Evolutionary conservation across 2,797 vertebrate species (phyloP).

Genomic region (Chiroxiphia lanceolata): DNA sequence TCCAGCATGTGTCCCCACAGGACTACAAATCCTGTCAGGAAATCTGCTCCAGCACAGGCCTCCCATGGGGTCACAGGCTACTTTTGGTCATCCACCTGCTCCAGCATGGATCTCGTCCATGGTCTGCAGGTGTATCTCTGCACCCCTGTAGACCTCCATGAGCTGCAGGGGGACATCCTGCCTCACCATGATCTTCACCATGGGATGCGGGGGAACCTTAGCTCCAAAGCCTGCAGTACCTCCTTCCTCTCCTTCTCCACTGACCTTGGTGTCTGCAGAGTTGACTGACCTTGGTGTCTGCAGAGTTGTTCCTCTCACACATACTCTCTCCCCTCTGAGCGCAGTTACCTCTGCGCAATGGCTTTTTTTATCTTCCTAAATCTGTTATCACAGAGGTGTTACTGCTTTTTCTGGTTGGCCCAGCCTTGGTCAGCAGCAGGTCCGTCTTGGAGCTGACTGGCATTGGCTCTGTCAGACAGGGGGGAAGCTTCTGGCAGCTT

Average conservation of each 20-base stretch:
- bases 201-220: fast-evolving
- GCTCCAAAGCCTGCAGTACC: fast-evolving
- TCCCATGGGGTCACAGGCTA: fast-evolving
- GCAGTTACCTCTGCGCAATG: fast-evolving
- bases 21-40: too few relatives aligned
- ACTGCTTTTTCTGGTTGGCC: neutral
- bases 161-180: neutral
- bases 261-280: neutral
- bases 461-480: fast-evolving
- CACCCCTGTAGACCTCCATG: neutral
- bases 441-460: fast-evolving
- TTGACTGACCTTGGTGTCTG: too few relatives aligned
- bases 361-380: neutral
- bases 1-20: neutral
- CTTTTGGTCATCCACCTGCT: neutral
- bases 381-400: neutral
- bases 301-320: neutral
- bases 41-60: neutral
- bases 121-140: neutral
- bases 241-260: neutral
- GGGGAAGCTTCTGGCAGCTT: neutral
- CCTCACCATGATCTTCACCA: neutral
- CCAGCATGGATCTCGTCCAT: fast-evolving
- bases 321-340: neutral
- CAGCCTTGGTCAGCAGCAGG: neutral